phyloP scores from a whole-genome alignment of 2,797 vertebrate genomes.

The Micrastur ruficollis region DNA sequence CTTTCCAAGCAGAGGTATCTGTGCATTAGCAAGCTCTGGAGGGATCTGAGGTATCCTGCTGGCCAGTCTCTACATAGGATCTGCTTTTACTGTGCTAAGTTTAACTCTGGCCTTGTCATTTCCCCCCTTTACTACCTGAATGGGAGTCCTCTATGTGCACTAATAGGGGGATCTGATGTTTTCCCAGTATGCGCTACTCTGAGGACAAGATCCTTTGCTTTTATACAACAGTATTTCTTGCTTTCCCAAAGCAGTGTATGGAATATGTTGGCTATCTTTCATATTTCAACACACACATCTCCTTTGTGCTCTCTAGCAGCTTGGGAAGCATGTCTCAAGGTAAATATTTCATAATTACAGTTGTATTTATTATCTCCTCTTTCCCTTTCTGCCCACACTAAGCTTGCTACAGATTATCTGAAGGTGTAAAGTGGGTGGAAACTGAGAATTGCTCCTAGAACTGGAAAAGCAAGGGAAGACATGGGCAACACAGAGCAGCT shows the following conservation, averaged over 20 bases:
- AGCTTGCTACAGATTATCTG: background rate
- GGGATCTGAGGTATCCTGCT: background rate
- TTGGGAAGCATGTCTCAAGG: background rate
- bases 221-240: background rate
- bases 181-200: background rate
- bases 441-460: background rate
- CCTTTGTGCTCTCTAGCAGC: background rate
- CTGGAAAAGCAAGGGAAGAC: background rate
- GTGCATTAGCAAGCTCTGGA: background rate
- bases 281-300: background rate
- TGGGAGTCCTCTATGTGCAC: background rate
- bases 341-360: background rate
- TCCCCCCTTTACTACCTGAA: background rate
- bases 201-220: background rate
- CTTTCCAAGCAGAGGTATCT: background rate
- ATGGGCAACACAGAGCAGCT: background rate
- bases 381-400: background rate
- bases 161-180: background rate
- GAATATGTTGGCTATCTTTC: background rate
- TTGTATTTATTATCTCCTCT: background rate
- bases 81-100: background rate
- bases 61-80: background rate
- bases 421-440: background rate
- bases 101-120: background rate
- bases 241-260: background rate